Evolutionary conservation across 2,797 vertebrate genomes (phyloP).

Genomic region (Pterois miles): DNA sequence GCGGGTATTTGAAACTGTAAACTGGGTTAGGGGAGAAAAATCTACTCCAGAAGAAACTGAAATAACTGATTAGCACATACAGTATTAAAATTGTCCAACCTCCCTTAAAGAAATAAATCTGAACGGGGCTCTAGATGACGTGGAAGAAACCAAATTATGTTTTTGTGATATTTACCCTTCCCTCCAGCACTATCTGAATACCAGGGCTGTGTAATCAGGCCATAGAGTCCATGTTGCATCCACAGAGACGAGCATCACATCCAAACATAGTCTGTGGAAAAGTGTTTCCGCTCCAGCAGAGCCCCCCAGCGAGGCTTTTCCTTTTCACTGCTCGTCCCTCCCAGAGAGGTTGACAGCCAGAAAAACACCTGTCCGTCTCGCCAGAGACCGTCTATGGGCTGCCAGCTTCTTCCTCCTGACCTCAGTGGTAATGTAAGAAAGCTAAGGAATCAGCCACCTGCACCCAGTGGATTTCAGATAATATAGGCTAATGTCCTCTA

Average conservation of each 20-base stretch:
- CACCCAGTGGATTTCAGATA: conserved; percentile 11
- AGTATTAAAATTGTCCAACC: conserved; percentile 17
- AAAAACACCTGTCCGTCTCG: conserved; percentile 59
- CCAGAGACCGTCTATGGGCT: conserved; percentile 30
- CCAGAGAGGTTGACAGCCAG: conserved; percentile 48
- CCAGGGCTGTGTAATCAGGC: conserved; percentile 74
- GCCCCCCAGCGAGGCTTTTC: conserved; percentile 58
- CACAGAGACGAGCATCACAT: conserved; percentile 72
- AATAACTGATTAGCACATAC: conserved; percentile 22
- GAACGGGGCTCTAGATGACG: conserved; percentile 14
- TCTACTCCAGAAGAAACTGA: conserved; percentile 7
- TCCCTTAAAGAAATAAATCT: conserved; percentile 16
- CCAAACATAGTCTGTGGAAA: conserved; percentile 64
- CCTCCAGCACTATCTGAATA: conserved; percentile 77
- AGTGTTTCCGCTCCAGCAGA: conserved; percentile 58
- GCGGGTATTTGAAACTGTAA: conserved; percentile 8
- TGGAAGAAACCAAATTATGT: conserved; percentile 33
- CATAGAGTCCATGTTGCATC: conserved; percentile 71
- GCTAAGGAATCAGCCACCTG: conserved; percentile 25
- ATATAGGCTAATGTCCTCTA: conserved; percentile 33
- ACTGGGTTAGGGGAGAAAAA: conserved; percentile 1
- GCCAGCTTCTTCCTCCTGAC: conserved; percentile 36
- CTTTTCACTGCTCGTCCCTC: conserved; percentile 52
- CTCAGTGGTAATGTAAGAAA: conserved; percentile 23
- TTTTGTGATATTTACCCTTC: conserved; percentile 78